A percentile compares a stretch with the other conserved stretches of the same genome.
These are phyloP conservation scores for Hapalemur alaotrensis DNA, from an alignment of 2,797 vertebrate species.

Conservation along the genomic window DNA sequence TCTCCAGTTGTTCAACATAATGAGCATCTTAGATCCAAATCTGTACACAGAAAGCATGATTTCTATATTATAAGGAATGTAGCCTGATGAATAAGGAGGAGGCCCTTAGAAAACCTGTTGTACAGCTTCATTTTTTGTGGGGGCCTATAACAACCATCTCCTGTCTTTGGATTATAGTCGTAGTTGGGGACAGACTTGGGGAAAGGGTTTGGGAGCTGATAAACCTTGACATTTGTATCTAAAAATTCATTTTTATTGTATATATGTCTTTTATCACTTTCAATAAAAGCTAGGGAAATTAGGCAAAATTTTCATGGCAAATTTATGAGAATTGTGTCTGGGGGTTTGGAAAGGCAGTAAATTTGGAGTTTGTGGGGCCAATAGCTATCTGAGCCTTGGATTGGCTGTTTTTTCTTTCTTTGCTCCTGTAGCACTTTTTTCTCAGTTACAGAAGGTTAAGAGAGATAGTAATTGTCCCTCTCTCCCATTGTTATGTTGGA, in stretches of 20 bases:
- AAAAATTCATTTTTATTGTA: conserved; percentile 30
- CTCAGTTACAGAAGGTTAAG: background rate
- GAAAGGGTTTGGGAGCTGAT: background rate
- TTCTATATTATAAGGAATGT: background rate
- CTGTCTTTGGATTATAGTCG: background rate
- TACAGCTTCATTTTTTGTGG: background rate
- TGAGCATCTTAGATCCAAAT: conserved; percentile 21
- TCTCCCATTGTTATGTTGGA: background rate
- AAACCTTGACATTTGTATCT: conserved; percentile 33
- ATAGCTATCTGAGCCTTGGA: background rate
- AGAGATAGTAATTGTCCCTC: background rate
- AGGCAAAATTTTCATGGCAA: background rate
- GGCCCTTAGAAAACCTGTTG: background rate
- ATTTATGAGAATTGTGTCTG: conserved; percentile 29
- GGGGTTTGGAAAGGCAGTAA: background rate
- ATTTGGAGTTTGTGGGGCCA: background rate
- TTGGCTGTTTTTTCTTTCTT: background rate
- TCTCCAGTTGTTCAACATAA: background rate
- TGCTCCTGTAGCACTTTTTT: background rate
- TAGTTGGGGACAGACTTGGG: background rate
- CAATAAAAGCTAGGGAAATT: conserved; percentile 29
- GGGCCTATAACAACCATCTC: background rate
- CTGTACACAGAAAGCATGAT: background rate
- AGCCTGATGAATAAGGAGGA: background rate
- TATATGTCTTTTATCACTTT: background rate